Evolutionary conservation across 2,888 invertebrate species (phyloP), one percentile per base, ranked within the genome.

Genomic region (Hyposoter dolosus): DNA sequence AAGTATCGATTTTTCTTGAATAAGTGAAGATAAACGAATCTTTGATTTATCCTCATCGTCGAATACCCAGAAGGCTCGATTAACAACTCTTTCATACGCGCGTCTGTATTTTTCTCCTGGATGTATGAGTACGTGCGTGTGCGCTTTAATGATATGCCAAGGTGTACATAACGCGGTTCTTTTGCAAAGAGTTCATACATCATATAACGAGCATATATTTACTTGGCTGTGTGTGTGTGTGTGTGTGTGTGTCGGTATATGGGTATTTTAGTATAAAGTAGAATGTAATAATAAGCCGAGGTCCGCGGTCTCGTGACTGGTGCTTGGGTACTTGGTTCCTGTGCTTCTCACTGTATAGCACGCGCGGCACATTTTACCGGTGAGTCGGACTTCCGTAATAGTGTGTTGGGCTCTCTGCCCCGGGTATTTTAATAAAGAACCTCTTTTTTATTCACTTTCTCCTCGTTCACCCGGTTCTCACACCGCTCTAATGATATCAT

Each of bases 341-440:
- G 50, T 47, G 74, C 72, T 68, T 35, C 35, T 68, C 50, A 68
- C 40, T 72, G 28, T 75, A 69, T 43, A 84, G 65, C 72, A 50
- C 81, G 72, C 76, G 74, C 63, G 75, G 83, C 83, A 83, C 81
- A 83, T 86, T 83, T 74, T 82, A 83, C 81, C 63, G 78, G 71
- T 74, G 77, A 74, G 83, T 86, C 83, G 86, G 86, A 86, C 83
- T 83, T 86, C 74, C 86, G 83, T 83, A 63, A 74, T 82, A 74
- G 77, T 83, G 82, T 84, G 74, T 78, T 77, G 77, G 80, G 71
- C 72, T 72, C 63, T 68, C 81, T 60, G 63, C 89, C 86, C 89
- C 89, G 90, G 91, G 92, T 93, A 93, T 93, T 93, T 92, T 92
- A 92, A 92, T 93, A 92, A 93, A 92, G 91, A 92, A 90, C 89